Conservation (phyloP, 2,888 invertebrate genomes). For the Thereva unica region DNA sequence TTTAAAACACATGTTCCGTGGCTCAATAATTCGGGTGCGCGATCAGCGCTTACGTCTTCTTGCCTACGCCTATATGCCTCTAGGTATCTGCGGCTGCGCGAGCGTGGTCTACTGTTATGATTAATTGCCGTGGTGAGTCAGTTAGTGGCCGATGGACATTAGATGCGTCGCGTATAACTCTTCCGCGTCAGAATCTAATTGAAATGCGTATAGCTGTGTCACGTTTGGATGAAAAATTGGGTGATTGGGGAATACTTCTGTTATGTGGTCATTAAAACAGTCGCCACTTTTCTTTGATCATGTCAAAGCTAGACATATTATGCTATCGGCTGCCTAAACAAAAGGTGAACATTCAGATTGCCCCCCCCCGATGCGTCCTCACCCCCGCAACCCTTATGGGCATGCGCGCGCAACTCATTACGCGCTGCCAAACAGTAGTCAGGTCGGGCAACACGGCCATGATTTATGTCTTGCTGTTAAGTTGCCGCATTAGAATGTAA, state of each 20-base stretch:
- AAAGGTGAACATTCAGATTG: neutral
- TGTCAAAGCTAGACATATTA: neutral
- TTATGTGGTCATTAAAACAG: constrained; percentile 25
- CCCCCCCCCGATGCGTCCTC: constrained; percentile 6
- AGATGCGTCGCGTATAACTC: neutral
- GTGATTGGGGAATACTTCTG: constrained; percentile 20
- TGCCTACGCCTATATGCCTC: neutral
- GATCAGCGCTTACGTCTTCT: neutral
- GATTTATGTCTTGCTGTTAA: constrained; percentile 19
- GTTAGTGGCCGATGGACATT: neutral
- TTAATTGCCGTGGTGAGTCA: constrained; percentile 17
- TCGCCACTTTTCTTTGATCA: constrained; percentile 28
- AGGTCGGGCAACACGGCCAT: constrained; percentile 9
- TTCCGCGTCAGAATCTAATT: constrained; percentile 4
- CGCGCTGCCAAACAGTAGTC: constrained; percentile 14
- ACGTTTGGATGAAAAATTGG: constrained; percentile 23
- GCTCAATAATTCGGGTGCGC: constrained; percentile 26
- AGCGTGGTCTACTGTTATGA: constrained; percentile 4
- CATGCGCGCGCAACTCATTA: constrained; percentile 8
- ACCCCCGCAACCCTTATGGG: constrained; percentile 14
- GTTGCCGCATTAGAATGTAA: constrained; percentile 29
- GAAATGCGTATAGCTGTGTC: constrained; percentile 10
- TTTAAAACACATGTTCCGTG: constrained; percentile 28
- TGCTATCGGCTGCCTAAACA: constrained; percentile 11
- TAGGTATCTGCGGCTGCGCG: no score